A percentile compares a stretch with the other conserved stretches of the same genome.
Conservation (phyloP, 2,797 vertebrate species). For the Ptychobarbus kaznakovi region DNA sequence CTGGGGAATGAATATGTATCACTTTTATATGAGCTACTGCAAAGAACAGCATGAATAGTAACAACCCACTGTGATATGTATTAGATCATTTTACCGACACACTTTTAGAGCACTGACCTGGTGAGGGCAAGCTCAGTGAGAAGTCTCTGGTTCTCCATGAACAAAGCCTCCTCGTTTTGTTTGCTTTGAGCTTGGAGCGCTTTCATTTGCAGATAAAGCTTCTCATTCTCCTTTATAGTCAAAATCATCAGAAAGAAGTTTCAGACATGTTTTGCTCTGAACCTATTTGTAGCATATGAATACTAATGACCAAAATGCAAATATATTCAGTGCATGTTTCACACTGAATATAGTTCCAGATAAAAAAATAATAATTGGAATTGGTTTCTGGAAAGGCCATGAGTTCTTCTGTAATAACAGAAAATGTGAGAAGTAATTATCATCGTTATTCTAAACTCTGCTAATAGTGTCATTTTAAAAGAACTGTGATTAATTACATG, state of each 20-base stretch:
- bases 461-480: conserved; percentile 8
- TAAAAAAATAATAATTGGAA: conserved; percentile 20
- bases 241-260: conserved; percentile 27
- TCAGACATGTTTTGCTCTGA: conserved; percentile 10
- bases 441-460: background rate
- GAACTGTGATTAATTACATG: background rate
- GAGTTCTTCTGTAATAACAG: background rate
- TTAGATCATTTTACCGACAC: background rate
- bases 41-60: background rate
- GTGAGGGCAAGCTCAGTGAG: conserved; percentile 80
- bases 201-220: conserved; percentile 88
- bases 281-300: background rate
- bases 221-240: conserved; percentile 89
- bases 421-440: conserved; percentile 6
- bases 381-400: conserved; percentile 6
- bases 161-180: conserved; percentile 89
- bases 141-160: conserved; percentile 89
- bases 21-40: conserved; percentile 10
- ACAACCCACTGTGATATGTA: conserved; percentile 14
- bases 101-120: conserved; percentile 76
- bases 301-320: conserved; percentile 19
- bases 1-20: conserved; percentile 68
- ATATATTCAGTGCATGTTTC: conserved; percentile 7
- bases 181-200: conserved; percentile 84
- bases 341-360: background rate